Evolutionary conservation across 2,797 vertebrate genomes (phyloP).

Genomic region (Picus viridis): DNA sequence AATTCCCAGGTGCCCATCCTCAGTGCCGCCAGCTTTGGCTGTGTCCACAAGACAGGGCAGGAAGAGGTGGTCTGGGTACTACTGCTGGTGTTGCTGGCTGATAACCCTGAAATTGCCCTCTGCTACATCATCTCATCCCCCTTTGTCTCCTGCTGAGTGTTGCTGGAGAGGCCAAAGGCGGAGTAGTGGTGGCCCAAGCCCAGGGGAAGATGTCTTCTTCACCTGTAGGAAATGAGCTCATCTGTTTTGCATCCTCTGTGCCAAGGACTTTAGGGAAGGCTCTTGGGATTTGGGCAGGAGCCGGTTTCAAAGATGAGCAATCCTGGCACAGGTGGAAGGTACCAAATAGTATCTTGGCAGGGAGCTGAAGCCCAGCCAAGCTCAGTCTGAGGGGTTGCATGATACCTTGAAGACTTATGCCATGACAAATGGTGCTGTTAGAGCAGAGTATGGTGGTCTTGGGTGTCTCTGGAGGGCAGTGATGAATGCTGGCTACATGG

Average conservation of each 20-base stretch:
- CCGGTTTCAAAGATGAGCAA: background rate
- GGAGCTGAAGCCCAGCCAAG: background rate
- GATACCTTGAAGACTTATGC: background rate
- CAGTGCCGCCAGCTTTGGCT: background rate
- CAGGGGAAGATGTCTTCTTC: background rate
- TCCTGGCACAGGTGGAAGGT: background rate
- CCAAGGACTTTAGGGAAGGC: background rate
- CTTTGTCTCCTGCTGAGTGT: background rate
- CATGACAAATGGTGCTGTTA: background rate
- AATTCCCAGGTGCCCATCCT: background rate
- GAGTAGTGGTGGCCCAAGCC: background rate
- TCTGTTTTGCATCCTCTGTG: background rate
- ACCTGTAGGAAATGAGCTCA: background rate
- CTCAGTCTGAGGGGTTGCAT: background rate
- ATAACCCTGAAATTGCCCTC: background rate
- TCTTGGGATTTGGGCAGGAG: background rate
- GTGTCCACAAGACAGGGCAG: background rate
- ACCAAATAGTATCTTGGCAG: background rate
- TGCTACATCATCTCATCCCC: background rate
- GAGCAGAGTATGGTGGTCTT: background rate
- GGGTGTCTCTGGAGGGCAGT: background rate
- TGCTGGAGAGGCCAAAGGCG: background rate
- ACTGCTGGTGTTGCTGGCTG: background rate
- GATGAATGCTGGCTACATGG: rapidly evolving
- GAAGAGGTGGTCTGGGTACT: background rate